A percentile compares a stretch with the other conserved stretches of the same genome.
phyloP scores from a whole-genome alignment of 23 tunicate species.

The Phallusia fumigata region DNA sequence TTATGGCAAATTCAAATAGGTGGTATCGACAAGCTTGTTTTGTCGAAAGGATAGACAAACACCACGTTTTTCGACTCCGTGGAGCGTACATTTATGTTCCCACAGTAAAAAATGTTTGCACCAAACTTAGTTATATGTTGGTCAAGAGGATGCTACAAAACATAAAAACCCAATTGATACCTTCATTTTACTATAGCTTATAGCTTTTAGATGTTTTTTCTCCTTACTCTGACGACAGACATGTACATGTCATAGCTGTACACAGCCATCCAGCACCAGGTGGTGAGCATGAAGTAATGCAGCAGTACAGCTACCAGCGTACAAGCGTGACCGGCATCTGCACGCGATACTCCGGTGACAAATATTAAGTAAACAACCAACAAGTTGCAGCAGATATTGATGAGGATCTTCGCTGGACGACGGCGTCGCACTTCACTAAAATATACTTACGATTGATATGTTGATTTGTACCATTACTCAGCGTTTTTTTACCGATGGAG shows the following conservation, averaged over 20 bases:
- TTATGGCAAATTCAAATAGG: no score
- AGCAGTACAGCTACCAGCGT: slow-evolving; percentile 15
- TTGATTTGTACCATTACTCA: neutral
- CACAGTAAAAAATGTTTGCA: no score
- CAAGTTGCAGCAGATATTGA: slow-evolving; percentile 4
- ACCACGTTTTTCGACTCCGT: no score
- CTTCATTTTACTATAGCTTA: no score
- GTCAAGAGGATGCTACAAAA: no score
- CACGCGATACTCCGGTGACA: neutral
- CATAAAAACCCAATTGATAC: no score
- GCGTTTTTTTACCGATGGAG: neutral
- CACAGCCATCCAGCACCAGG: slow-evolving; percentile 20
- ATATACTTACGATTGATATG: neutral
- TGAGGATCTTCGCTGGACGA: slow-evolving; percentile 6
- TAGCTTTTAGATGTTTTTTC: no score
- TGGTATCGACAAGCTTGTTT: no score
- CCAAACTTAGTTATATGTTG: no score
- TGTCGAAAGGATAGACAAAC: no score
- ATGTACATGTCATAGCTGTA: slow-evolving; percentile 23
- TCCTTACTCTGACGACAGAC: slow-evolving; percentile 13
- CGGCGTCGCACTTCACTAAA: slow-evolving; percentile 8
- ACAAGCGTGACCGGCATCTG: neutral
- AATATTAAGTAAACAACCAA: slow-evolving; percentile 3
- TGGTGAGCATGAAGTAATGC: slow-evolving; percentile 7
- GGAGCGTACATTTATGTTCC: no score